A percentile compares a stretch with the other conserved stretches of the same genome.
Evolutionary conservation across 2,797 vertebrate species (phyloP).

Genomic region (Gymnothorax javanicus): DNA sequence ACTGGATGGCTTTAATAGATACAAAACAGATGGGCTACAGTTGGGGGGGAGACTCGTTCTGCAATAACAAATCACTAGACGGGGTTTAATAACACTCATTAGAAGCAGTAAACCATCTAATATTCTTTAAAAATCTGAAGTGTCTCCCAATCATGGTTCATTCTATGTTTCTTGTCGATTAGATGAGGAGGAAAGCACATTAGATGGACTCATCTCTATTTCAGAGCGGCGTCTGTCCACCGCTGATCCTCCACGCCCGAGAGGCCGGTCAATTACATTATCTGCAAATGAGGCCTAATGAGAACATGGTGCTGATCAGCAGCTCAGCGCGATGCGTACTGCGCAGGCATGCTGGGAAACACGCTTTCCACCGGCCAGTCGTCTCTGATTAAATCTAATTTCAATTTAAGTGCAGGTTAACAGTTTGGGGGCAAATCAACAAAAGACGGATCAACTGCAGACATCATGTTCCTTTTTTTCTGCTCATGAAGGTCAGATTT

Average conservation of each 20-base stretch:
- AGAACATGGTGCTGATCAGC: background rate
- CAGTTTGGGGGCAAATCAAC: slow-evolving; percentile 12
- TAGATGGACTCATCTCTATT: background rate
- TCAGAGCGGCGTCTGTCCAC: background rate
- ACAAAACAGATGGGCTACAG: slow-evolving; percentile 22
- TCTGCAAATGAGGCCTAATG: slow-evolving; percentile 15
- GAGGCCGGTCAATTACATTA: background rate
- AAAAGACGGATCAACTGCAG: background rate
- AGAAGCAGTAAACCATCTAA: background rate
- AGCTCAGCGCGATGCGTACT: background rate
- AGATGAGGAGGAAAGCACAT: background rate
- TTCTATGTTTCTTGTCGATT: background rate
- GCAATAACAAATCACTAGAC: background rate
- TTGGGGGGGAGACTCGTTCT: background rate
- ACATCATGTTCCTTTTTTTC: background rate
- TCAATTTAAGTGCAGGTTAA: slow-evolving; percentile 33
- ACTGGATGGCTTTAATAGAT: slow-evolving; percentile 4
- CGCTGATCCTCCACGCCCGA: background rate
- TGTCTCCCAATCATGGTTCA: background rate
- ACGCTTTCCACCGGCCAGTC: slow-evolving; percentile 20
- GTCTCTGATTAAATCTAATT: slow-evolving; percentile 26
- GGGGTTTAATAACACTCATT: background rate
- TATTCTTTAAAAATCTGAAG: background rate
- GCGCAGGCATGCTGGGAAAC: too few species aligned
- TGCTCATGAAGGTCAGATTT: too few species aligned